phyloP scores from a whole-genome alignment of 2,113 vertebrate genomes.

The Sturnus vulgaris region DNA sequence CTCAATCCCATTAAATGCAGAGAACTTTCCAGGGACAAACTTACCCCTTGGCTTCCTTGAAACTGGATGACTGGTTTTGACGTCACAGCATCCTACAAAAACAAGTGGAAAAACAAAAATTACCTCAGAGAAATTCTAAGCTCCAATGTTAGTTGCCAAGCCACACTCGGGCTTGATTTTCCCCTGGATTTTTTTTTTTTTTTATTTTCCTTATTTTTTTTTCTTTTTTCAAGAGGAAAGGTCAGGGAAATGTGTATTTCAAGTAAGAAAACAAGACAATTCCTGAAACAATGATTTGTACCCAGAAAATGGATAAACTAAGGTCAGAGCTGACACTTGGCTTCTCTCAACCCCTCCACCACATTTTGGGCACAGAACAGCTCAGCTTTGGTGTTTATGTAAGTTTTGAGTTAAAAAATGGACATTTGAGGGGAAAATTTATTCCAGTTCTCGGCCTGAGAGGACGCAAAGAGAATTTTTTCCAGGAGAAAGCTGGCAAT shows the following conservation, averaged over 20 bases:
- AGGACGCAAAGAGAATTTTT: neutral
- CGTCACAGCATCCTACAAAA: constrained; percentile 78
- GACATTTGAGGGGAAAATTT: neutral
- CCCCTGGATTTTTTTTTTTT: neutral
- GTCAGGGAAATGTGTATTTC: neutral
- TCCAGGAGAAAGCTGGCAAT: constrained; percentile 12
- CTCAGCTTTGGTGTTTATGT: neutral
- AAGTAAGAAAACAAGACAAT: neutral
- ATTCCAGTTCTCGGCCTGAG: neutral
- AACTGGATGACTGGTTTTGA: constrained; percentile 88
- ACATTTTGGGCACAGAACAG: neutral
- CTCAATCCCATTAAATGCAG: neutral
- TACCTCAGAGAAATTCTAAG: neutral
- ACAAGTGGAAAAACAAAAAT: neutral
- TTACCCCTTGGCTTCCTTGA: constrained; percentile 97
- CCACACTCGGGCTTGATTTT: neutral
- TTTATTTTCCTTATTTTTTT: neutral
- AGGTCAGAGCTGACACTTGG: fast-evolving
- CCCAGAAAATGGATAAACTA: neutral
- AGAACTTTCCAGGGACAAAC: constrained; percentile 45
- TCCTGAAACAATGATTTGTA: neutral
- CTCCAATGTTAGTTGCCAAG: neutral
- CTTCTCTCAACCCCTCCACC: neutral
- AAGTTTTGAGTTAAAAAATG: neutral
- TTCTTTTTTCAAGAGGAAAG: neutral